Evolutionary conservation across 2,888 invertebrate genomes (phyloP), one percentile per base, ranked within the genome.

Genomic region (Melolontha melolontha): DNA sequence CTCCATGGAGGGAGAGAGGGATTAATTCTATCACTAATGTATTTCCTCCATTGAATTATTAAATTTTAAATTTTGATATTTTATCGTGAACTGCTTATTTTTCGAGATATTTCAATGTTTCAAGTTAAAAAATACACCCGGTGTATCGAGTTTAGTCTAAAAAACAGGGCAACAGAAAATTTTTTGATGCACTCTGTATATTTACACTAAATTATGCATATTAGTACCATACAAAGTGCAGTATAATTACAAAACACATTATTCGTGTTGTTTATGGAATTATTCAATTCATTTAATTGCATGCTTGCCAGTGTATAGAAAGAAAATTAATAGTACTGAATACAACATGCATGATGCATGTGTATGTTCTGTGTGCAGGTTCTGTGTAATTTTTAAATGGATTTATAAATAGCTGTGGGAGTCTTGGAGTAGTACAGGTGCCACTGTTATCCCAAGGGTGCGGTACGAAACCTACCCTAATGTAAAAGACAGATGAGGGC

Each of bases 331-430:
- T 59, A 29, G 29, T 29, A 12, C 1, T 29, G 12, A 39, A 10
- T 10, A 10, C 6, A 10, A 8, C 6, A 8, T 8, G 10, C 34
- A 29, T 29, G n/a, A n/a, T n/a, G 29, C 29, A 34, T 10, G 34
- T 34, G 22, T 62, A 27, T 22, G 34, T 4, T 34, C 14, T 16
- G 47, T 62, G 59, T 62, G 59, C 29, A 47, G 39, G 29, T 27
- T 5, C 41, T 47, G 55, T 62, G 66, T 59, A 67, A 67, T 67
- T 67, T 67, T 67, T 67, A 67, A 67, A 62, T 67, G 66, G 66
- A 67, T 59, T 67, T 67, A 67, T 59, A 67, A 67, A 67, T 67
- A 59, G 51, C 50, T 67, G 66, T 67, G 66, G 66, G 66, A 67
- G 66, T 67, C 34, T 41, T 51, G 57, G 59, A 50, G 29, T 42